These are phyloP conservation scores for Pelodiscus sinensis DNA, from an alignment of 2,113 vertebrate species.

Conservation along the genomic window DNA sequence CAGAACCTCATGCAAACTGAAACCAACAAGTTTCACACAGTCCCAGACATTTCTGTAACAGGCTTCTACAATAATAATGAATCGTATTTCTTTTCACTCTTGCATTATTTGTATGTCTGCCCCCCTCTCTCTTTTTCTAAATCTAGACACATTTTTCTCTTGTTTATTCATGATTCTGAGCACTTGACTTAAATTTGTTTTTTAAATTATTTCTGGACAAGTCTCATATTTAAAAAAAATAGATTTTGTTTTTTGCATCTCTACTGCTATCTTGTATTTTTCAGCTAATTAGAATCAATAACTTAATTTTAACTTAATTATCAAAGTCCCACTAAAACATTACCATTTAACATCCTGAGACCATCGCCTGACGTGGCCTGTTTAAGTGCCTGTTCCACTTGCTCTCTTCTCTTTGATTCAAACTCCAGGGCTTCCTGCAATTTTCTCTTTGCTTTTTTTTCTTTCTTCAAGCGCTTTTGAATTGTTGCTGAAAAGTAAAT, in stretches of 20 bases:
- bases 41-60: slow-evolving; percentile 65
- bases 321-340: slow-evolving; percentile 55
- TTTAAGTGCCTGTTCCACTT: slow-evolving; percentile 90
- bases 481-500: slow-evolving; percentile 83
- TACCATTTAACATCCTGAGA: slow-evolving; percentile 88
- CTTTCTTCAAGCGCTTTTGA: slow-evolving; percentile 92
- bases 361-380: slow-evolving; percentile 83
- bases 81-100: slow-evolving; percentile 56
- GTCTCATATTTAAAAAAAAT: not conserved
- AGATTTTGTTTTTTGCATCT: slow-evolving; percentile 38
- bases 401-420: slow-evolving; percentile 88
- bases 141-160: slow-evolving; percentile 45
- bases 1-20: slow-evolving; percentile 48
- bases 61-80: slow-evolving; percentile 65
- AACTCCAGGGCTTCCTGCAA: slow-evolving; percentile 92
- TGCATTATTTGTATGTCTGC: slow-evolving; percentile 37
- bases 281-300: not conserved
- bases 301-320: slow-evolving; percentile 43
- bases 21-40: slow-evolving; percentile 64
- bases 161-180: slow-evolving; percentile 50
- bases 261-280: not conserved
- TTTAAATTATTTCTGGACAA: slow-evolving; percentile 56
- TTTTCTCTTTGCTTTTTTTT: slow-evolving; percentile 94
- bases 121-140: slow-evolving; percentile 27
- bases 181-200: slow-evolving; percentile 50